phyloP scores from a whole-genome alignment of 2,113 vertebrate species.

The Diadophis punctatus region DNA sequence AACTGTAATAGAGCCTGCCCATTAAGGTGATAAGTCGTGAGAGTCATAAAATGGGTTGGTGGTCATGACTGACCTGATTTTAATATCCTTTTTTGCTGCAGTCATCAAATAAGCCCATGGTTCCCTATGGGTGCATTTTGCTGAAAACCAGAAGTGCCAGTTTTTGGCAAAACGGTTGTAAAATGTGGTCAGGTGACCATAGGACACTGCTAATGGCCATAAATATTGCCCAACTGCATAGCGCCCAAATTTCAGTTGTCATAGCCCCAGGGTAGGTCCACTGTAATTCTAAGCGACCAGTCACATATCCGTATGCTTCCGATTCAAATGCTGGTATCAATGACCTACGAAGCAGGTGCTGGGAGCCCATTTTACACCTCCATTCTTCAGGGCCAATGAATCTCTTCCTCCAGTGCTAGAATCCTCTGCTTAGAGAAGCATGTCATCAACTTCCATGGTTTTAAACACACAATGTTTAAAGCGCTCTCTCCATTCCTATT shows the following conservation, averaged over 20 bases:
- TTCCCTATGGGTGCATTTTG: not conserved
- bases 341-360: not conserved
- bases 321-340: not conserved
- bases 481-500: not conserved
- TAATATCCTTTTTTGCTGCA: not conserved
- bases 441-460: not conserved
- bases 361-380: not conserved
- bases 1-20: not conserved
- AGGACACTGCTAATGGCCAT: not conserved
- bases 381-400: not conserved
- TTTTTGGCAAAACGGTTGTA: not conserved
- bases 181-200: not conserved
- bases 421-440: not conserved
- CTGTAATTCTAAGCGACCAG: not conserved
- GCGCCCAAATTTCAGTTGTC: not conserved
- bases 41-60: not conserved
- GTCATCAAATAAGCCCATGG: not conserved
- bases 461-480: not conserved
- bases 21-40: not conserved
- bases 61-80: not conserved
- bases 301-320: not conserved
- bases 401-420: not conserved
- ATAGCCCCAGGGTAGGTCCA: not conserved
- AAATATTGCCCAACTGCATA: not conserved
- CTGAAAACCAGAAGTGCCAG: not conserved